phyloP scores from a whole-genome alignment of 2,797 vertebrate genomes.

The Semaprochilodus insignis region DNA sequence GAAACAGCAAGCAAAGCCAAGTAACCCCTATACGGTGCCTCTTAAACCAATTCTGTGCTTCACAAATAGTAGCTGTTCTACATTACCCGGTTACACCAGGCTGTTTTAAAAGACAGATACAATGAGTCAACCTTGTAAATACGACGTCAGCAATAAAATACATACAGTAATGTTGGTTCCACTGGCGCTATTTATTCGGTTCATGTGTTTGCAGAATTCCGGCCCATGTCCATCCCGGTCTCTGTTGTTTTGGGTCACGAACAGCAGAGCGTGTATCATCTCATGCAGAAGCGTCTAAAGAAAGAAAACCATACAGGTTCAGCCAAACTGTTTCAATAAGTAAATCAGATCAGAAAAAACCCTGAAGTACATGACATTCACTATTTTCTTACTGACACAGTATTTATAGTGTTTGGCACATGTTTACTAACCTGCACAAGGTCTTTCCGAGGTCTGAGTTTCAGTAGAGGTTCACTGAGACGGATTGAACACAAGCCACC shows the following conservation, averaged over 20 bases:
- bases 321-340: neutral
- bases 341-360: neutral
- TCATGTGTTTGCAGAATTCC: slow-evolving; percentile 97
- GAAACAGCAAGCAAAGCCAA: no score
- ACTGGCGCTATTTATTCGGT: slow-evolving; percentile 87
- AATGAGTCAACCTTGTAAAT: no score
- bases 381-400: neutral
- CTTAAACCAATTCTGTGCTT: no score
- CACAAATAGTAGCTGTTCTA: no score
- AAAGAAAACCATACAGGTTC: neutral
- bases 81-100: no score
- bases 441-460: slow-evolving; percentile 92
- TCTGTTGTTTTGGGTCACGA: slow-evolving; percentile 93
- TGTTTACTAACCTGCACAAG: slow-evolving; percentile 86
- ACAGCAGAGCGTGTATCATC: slow-evolving; percentile 98
- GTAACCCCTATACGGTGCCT: no score
- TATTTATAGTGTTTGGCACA: neutral
- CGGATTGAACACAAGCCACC: slow-evolving; percentile 94
- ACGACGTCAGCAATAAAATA: neutral
- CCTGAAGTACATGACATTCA: neutral
- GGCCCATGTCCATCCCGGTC: slow-evolving; percentile 93
- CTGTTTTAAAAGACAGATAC: no score
- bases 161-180: slow-evolving; percentile 92
- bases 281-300: slow-evolving; percentile 95
- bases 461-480: slow-evolving; percentile 93